phyloP scores from a whole-genome alignment of 2,888 invertebrate genomes.

The Gonocerus acuteangulatus region DNA sequence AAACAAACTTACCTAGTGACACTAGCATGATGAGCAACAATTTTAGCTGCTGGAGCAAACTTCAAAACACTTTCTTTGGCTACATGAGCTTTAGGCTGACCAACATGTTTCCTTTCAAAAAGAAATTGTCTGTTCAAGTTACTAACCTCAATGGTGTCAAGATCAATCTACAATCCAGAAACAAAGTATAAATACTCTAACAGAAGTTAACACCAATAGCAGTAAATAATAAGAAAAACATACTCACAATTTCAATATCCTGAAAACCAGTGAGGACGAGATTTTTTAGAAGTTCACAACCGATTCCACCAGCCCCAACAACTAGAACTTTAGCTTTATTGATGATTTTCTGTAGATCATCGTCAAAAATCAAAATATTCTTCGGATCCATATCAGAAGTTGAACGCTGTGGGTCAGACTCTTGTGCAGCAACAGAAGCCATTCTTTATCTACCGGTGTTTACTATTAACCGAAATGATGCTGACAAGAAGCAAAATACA shows the following conservation, averaged over 20 bases:
- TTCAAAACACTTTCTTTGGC: conserved; percentile 80
- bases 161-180: conserved; percentile 74
- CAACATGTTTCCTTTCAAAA: conserved; percentile 97
- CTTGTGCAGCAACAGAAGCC: too few relatives aligned
- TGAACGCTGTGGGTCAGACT: too few relatives aligned
- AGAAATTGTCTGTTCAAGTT: conserved; percentile 97
- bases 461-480: too few relatives aligned
- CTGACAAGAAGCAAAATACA: too few relatives aligned
- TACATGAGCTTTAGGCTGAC: conserved; percentile 89
- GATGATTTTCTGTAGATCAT: conserved; percentile 56
- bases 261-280: conserved; percentile 89
- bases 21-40: conserved; percentile 86
- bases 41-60: conserved; percentile 82
- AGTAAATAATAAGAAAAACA: not conserved
- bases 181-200: not conserved
- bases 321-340: conserved; percentile 68
- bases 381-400: not conserved
- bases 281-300: conserved; percentile 96
- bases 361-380: not conserved
- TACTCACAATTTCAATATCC: conserved; percentile 85
- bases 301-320: conserved; percentile 97
- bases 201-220: not conserved
- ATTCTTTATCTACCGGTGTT: too few relatives aligned
- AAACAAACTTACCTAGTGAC: conserved; percentile 64
- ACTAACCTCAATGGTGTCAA: conserved; percentile 98